phyloP scores from a whole-genome alignment of 2,888 invertebrate genomes.

The Thelaira solivaga region DNA sequence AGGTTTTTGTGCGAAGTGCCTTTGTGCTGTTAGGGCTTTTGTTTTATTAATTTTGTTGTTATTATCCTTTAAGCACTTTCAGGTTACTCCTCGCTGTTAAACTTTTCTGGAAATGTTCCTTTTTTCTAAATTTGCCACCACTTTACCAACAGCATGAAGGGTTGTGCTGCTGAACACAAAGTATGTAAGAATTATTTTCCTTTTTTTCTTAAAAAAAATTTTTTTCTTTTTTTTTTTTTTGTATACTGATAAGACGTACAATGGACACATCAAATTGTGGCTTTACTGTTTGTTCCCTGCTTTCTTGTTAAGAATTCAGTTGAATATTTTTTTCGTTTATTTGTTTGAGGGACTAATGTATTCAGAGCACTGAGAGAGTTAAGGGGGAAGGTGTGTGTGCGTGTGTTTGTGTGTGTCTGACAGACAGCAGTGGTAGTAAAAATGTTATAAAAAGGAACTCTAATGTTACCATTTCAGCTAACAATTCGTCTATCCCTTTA shows the following conservation, averaged over 20 bases:
- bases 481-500: background rate
- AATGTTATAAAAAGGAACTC: constrained; percentile 24
- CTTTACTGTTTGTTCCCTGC: constrained; percentile 65
- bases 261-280: constrained; percentile 76
- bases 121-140: constrained; percentile 12
- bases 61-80: too few species aligned
- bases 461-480: constrained; percentile 26
- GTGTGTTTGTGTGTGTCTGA: too few species aligned
- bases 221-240: constrained; percentile 24
- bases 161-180: constrained; percentile 66
- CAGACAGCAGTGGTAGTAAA: constrained; percentile 17
- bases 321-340: background rate
- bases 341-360: constrained; percentile 29
- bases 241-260: constrained; percentile 74
- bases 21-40: too few species aligned
- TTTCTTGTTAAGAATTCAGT: constrained; percentile 55
- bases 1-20: too few species aligned
- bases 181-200: too few species aligned
- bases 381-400: background rate
- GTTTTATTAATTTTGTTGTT: too few species aligned
- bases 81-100: background rate
- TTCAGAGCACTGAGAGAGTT: constrained; percentile 10
- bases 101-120: background rate
- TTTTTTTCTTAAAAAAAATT: too few species aligned
- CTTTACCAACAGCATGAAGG: constrained; percentile 44